These are phyloP conservation scores for Cryptus armator DNA, from an alignment of 2,888 invertebrate species.

Conservation along the genomic window DNA sequence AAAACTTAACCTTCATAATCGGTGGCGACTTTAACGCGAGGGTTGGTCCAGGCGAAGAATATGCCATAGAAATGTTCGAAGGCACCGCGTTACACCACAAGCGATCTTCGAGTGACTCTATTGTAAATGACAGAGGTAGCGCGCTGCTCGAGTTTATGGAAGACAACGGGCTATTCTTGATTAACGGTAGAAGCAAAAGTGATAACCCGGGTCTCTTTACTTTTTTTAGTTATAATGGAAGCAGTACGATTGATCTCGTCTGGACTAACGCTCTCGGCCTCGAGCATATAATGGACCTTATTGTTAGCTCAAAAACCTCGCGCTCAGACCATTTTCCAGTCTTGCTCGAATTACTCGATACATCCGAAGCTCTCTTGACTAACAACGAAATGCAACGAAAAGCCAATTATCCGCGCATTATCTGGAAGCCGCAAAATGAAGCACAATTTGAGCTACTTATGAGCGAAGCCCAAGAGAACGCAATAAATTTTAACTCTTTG, in stretches of 20 bases:
- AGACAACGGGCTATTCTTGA: constrained; percentile 10
- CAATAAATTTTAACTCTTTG: too few species aligned
- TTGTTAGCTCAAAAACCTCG: neutral
- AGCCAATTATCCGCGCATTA: neutral
- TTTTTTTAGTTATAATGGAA: neutral
- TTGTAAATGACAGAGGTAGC: constrained; percentile 13
- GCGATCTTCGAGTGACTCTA: constrained; percentile 2
- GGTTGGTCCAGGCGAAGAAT: neutral
- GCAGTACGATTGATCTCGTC: neutral
- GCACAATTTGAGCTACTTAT: neutral
- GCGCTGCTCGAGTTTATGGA: constrained; percentile 6
- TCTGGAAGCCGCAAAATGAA: neutral
- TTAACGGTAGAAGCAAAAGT: constrained; percentile 21
- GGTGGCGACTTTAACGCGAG: constrained; percentile 53
- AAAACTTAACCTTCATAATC: constrained; percentile 16
- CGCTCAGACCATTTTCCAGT: constrained; percentile 22
- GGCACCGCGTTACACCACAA: neutral
- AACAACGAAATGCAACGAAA: neutral
- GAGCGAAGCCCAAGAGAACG: neutral
- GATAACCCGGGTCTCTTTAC: constrained; percentile 9
- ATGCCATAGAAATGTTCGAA: neutral
- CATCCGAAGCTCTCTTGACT: neutral
- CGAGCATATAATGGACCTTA: constrained; percentile 4
- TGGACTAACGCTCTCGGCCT: neutral
- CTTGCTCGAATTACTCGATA: neutral